phyloP scores from a whole-genome alignment of 1,140 invertebrate genomes.

The Neuroterus valhalla region DNA sequence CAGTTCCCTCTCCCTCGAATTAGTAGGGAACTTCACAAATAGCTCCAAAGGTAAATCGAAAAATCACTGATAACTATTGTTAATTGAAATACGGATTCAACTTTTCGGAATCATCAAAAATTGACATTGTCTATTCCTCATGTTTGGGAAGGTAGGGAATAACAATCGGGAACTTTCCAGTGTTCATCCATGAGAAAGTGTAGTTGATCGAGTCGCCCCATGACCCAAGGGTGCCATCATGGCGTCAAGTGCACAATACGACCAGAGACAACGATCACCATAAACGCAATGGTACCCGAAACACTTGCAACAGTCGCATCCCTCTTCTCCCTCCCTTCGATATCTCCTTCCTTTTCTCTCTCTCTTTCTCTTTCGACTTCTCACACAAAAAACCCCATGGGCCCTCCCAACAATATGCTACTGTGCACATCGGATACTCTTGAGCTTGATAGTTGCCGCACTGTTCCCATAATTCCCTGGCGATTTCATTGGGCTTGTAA shows the following conservation, averaged over 20 bases:
- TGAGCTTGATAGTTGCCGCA: slow-evolving; percentile 56
- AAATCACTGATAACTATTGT: too few species aligned
- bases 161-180: background rate
- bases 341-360: slow-evolving; percentile 26
- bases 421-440: slow-evolving; percentile 63
- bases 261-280: slow-evolving; percentile 27
- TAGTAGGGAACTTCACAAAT: too few species aligned
- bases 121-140: too few species aligned
- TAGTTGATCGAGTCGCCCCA: slow-evolving; percentile 10
- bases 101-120: too few species aligned
- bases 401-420: slow-evolving; percentile 61
- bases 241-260: slow-evolving; percentile 20
- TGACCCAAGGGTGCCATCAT: slow-evolving; percentile 20
- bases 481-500: slow-evolving; percentile 52
- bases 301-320: slow-evolving; percentile 27
- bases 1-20: too few species aligned
- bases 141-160: too few species aligned
- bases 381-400: slow-evolving; percentile 6
- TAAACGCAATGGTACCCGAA: slow-evolving; percentile 23
- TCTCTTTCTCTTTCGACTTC: slow-evolving; percentile 2
- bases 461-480: slow-evolving; percentile 66
- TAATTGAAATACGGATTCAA: too few species aligned
- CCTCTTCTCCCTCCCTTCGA: slow-evolving; percentile 34
- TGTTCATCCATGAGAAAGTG: slow-evolving; percentile 8
- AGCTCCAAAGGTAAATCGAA: too few species aligned